These are phyloP conservation scores for Cavia porcellus DNA, from an alignment of 2,113 vertebrate species.

Conservation along the genomic window DNA sequence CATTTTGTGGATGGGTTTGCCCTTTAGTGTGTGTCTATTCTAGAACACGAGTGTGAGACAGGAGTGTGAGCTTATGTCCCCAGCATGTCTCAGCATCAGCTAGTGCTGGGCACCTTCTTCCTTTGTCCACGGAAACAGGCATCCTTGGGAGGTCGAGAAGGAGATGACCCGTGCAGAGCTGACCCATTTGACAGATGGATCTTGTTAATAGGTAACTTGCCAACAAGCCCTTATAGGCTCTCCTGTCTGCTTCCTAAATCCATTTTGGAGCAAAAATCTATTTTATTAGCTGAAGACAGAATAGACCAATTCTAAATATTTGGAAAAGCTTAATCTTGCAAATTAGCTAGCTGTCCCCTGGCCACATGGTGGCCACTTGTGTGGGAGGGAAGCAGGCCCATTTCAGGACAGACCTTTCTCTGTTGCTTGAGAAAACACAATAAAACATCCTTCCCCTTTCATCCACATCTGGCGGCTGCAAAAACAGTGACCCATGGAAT, in stretches of 20 bases:
- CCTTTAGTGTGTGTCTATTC: neutral
- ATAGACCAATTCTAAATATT: slow-evolving; percentile 88
- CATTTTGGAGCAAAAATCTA: slow-evolving; percentile 81
- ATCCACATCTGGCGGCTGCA: slow-evolving; percentile 92
- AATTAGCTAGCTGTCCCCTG: slow-evolving; percentile 86
- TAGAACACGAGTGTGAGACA: neutral
- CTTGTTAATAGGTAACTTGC: slow-evolving; percentile 76
- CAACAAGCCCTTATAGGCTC: slow-evolving; percentile 78
- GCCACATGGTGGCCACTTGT: slow-evolving; percentile 89
- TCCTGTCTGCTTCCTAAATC: slow-evolving; percentile 85
- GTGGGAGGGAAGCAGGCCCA: slow-evolving; percentile 82
- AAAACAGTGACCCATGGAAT: slow-evolving; percentile 92
- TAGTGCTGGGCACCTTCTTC: neutral
- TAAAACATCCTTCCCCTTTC: slow-evolving; percentile 93
- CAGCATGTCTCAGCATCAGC: neutral
- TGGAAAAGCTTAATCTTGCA: slow-evolving; percentile 85
- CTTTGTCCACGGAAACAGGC: neutral
- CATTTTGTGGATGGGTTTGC: neutral
- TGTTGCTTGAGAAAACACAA: slow-evolving; percentile 93
- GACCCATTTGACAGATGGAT: slow-evolving; percentile 70
- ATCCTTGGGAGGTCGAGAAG: neutral
- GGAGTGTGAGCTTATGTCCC: neutral
- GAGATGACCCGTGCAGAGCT: neutral
- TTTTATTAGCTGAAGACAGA: slow-evolving; percentile 89
- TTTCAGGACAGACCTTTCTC: slow-evolving; percentile 89